Evolutionary conservation across 1,140 invertebrate genomes (phyloP).

Genomic region (Drosophila athabasca): DNA sequence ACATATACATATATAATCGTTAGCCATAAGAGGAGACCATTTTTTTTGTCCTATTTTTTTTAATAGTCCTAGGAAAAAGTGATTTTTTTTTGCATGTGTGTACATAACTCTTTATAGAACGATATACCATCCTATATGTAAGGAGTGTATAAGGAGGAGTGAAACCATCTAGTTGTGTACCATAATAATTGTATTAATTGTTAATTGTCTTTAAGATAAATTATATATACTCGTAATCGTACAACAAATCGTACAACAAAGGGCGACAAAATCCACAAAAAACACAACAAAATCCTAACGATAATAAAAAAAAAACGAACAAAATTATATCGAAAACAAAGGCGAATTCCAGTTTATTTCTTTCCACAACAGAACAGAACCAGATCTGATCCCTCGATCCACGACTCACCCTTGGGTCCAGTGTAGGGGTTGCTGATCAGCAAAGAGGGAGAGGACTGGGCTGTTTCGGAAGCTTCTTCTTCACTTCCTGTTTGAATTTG

Average conservation of each 20-base stretch:
- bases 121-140: constrained; percentile 44
- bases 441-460: too few species aligned
- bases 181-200: constrained; percentile 74
- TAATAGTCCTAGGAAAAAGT: constrained; percentile 9
- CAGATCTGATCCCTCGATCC: neutral
- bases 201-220: constrained; percentile 80
- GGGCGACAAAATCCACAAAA: constrained; percentile 39
- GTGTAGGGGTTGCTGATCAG: too few species aligned
- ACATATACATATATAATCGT: constrained; percentile 31
- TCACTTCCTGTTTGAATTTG: too few species aligned
- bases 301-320: constrained; percentile 54
- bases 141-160: neutral
- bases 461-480: too few species aligned
- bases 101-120: constrained; percentile 49
- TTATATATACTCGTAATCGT: constrained; percentile 41
- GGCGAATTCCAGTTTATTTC: constrained; percentile 26
- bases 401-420: constrained; percentile 5
- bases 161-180: constrained; percentile 54
- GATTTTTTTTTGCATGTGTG: constrained; percentile 72
- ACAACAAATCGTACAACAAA: constrained; percentile 31
- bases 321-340: constrained; percentile 53
- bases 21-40: constrained; percentile 27
- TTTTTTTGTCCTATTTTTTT: constrained; percentile 43
- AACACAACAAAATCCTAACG: constrained; percentile 44
- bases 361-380: too few species aligned